Evolutionary conservation across 2,797 vertebrate species (phyloP).

Genomic region (Podarcis siculus): DNA sequence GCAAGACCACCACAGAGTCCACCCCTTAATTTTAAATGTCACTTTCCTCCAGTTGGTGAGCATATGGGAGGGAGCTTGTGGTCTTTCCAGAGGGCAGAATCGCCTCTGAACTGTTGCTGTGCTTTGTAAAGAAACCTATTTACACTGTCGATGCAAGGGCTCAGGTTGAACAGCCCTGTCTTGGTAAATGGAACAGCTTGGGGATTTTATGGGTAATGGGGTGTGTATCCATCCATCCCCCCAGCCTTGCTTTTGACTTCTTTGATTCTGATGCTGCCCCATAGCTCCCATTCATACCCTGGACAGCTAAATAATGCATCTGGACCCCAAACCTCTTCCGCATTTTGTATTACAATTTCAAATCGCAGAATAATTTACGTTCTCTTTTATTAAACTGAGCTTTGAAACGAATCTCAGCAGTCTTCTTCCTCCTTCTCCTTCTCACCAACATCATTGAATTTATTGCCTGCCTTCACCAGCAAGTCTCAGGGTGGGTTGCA

Average conservation of each 20-base stretch:
- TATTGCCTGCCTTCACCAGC: no score
- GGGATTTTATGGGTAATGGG: not conserved
- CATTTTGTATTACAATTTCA: not conserved
- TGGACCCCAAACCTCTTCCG: not conserved
- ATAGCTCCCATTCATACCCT: no score
- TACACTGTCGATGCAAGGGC: not conserved
- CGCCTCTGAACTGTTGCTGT: fast-evolving
- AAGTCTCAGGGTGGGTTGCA: no score
- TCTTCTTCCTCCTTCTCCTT: not conserved
- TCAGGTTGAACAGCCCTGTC: not conserved
- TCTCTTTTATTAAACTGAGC: constrained; percentile 5
- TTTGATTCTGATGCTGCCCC: not conserved
- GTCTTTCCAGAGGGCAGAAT: fast-evolving
- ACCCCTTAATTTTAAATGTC: not conserved
- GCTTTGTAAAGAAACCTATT: not conserved
- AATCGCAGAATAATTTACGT: not conserved
- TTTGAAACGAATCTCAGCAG: not conserved
- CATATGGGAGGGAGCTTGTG: fast-evolving
- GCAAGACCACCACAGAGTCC: not conserved
- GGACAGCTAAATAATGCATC: no score
- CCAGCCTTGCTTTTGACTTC: not conserved
- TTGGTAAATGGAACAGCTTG: no score
- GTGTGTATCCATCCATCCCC: no score
- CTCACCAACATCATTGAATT: no score
- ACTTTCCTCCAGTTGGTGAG: not conserved